A percentile compares a stretch with the other conserved stretches of the same genome.
phyloP scores from a whole-genome alignment of 2,113 vertebrate species.

The Tyrannus savana region DNA sequence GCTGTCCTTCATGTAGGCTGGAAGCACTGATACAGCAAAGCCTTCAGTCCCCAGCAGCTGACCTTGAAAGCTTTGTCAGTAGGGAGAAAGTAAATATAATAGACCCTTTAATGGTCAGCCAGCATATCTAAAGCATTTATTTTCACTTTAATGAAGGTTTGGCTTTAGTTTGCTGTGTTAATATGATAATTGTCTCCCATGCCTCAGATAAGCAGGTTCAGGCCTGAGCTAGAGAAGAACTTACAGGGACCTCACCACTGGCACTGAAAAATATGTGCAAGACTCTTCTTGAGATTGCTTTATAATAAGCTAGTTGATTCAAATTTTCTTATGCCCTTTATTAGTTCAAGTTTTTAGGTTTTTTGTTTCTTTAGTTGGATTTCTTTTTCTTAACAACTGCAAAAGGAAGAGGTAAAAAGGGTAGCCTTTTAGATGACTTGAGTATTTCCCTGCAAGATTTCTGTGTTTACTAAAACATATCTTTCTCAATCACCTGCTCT shows the following conservation, averaged over 20 bases:
- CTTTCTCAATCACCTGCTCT: background rate
- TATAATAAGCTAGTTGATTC: background rate
- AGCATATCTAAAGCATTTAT: background rate
- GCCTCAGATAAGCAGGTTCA: background rate
- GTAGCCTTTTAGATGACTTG: background rate
- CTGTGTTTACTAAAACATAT: background rate
- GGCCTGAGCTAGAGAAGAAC: background rate
- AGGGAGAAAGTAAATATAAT: background rate
- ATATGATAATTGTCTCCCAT: background rate
- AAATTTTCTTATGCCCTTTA: background rate
- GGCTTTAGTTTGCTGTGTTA: background rate
- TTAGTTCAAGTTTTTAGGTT: background rate
- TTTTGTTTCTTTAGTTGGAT: background rate
- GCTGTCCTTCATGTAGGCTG: background rate
- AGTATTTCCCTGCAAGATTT: background rate
- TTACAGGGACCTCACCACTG: fast-evolving
- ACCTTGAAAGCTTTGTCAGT: background rate
- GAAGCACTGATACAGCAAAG: background rate
- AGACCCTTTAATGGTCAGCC: background rate
- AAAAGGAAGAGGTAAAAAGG: background rate
- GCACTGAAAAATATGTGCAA: background rate
- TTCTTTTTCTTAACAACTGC: background rate
- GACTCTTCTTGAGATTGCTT: background rate
- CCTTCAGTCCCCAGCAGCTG: background rate
- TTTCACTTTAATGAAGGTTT: background rate